Evolutionary conservation across 2,888 invertebrate species (phyloP).

Genomic region (Anorthoa munda): DNA sequence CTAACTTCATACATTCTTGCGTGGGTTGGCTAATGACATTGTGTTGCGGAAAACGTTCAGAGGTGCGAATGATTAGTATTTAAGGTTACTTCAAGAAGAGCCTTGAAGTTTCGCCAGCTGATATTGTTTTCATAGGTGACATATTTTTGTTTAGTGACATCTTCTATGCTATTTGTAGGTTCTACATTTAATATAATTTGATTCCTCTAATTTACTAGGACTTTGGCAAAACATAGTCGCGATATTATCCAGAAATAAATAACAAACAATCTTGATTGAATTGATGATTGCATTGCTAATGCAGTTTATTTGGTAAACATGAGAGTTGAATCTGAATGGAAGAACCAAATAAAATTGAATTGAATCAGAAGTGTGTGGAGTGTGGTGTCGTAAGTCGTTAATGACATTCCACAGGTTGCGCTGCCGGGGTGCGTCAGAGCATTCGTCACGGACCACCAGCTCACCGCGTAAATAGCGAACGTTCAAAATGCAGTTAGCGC

Average conservation of each 20-base stretch:
- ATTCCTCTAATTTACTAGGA: constrained; percentile 4
- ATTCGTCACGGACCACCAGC: constrained; percentile 81
- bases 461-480: constrained; percentile 74
- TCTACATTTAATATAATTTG: constrained; percentile 2
- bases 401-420: constrained; percentile 86
- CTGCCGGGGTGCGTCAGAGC: constrained; percentile 84
- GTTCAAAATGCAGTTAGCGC: constrained; percentile 81
- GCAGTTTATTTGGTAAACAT: constrained; percentile 35
- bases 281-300: constrained; percentile 4
- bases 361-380: constrained; percentile 75
- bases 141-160: constrained; percentile 43
- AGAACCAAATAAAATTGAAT: constrained; percentile 70
- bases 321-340: constrained; percentile 55
- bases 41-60: constrained; percentile 54
- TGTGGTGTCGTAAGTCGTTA: constrained; percentile 83
- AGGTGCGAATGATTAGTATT: constrained; percentile 58
- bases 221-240: neutral
- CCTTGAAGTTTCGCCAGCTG: constrained; percentile 63
- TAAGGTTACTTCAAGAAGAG: constrained; percentile 52
- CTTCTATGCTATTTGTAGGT: constrained; percentile 10
- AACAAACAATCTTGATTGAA: neutral
- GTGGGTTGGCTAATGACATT: constrained; percentile 56
- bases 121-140: constrained; percentile 53
- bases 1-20: constrained; percentile 56
- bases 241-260: neutral